Conservation (phyloP, 2,888 invertebrate genomes). For the Podabrus alpinus region DNA sequence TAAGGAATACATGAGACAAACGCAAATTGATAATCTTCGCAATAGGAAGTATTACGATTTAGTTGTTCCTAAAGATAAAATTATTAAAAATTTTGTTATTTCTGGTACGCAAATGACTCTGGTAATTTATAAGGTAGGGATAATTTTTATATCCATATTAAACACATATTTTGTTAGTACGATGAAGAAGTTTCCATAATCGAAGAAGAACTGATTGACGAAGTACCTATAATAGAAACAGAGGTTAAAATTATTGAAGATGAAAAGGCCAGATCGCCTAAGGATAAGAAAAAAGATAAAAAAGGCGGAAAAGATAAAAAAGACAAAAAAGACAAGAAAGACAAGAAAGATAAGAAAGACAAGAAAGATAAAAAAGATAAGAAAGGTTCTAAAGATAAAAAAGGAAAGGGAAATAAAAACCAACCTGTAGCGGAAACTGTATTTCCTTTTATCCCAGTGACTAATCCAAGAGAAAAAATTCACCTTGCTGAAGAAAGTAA, state of each 20-base stretch:
- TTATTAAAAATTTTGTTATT: slow-evolving; percentile 11
- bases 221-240: neutral
- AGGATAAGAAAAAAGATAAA: slow-evolving; percentile 9
- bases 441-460: slow-evolving; percentile 29
- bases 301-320: slow-evolving; percentile 11
- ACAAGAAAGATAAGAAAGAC: slow-evolving; percentile 11
- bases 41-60: slow-evolving; percentile 28
- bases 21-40: slow-evolving; percentile 18
- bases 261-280: neutral
- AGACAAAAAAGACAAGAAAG: slow-evolving; percentile 17
- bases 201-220: slow-evolving; percentile 3
- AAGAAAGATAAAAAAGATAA: neutral
- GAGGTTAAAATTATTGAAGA: neutral
- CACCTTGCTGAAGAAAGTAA: neutral
- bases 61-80: slow-evolving; percentile 16
- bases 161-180: neutral
- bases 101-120: slow-evolving; percentile 17
- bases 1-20: slow-evolving; percentile 21
- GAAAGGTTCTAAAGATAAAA: slow-evolving; percentile 2
- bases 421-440: slow-evolving; percentile 5
- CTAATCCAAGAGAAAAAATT: slow-evolving; percentile 23
- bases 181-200: neutral
- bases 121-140: slow-evolving; percentile 11
- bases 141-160: neutral
- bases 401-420: neutral